A percentile compares a stretch with the other conserved stretches of the same genome.
Evolutionary conservation across 2,113 vertebrate genomes (phyloP).

Genomic region (Onychostoma macrolepis): DNA sequence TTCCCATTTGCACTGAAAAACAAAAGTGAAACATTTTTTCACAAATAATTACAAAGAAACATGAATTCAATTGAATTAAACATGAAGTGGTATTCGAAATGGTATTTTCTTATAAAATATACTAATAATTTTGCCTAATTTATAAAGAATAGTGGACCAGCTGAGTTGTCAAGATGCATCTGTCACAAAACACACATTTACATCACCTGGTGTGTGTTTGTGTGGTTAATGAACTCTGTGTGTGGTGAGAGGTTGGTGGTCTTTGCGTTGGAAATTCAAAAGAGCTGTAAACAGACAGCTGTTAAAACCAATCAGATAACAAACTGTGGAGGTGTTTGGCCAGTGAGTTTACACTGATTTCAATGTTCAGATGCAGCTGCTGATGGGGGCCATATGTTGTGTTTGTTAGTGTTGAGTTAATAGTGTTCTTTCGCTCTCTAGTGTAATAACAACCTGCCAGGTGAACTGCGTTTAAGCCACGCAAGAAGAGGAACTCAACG

Average conservation of each 20-base stretch:
- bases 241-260: conserved; percentile 19
- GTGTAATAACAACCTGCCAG: conserved; percentile 8
- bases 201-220: conserved; percentile 18
- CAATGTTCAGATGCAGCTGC: background rate
- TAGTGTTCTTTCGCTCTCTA: background rate
- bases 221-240: conserved; percentile 37
- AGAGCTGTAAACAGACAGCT: conserved; percentile 37
- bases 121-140: background rate
- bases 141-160: background rate
- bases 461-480: background rate
- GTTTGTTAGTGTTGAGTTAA: background rate
- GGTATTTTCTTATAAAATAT: background rate
- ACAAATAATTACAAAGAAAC: too few relatives aligned
- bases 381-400: conserved; percentile 22
- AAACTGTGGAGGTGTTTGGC: conserved; percentile 4
- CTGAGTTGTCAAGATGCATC: background rate
- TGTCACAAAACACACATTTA: conserved; percentile 7
- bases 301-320: conserved; percentile 36
- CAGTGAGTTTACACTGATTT: conserved; percentile 13
- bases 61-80: too few relatives aligned
- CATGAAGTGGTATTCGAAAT: too few relatives aligned
- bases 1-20: background rate
- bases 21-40: background rate
- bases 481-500: background rate
- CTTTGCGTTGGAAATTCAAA: conserved; percentile 4